Percentiles rank a stretch among this genome's conserved stretches.
These are phyloP conservation scores for Dinoponera quadriceps DNA, from an alignment of 1,140 invertebrate species.

Conservation along the genomic window DNA sequence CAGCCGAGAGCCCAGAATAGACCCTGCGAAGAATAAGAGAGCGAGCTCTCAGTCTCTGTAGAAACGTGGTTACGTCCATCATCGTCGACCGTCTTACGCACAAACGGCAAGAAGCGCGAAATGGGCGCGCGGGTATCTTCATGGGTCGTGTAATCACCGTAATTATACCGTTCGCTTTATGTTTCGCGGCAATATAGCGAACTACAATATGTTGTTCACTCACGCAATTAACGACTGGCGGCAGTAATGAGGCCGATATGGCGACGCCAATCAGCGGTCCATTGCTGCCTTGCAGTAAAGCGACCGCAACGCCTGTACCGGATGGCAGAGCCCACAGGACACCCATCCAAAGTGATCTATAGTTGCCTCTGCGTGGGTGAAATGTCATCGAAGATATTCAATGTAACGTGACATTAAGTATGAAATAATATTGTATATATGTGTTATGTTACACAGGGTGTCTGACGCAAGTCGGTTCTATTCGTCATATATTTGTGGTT, in stretches of 20 bases:
- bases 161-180: background rate
- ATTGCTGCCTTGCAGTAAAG: slow-evolving; percentile 93
- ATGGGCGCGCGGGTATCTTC: background rate
- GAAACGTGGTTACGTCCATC: background rate
- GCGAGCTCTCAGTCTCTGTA: background rate
- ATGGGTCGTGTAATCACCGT: background rate
- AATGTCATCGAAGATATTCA: background rate
- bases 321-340: slow-evolving; percentile 90
- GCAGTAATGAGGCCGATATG: slow-evolving; percentile 94
- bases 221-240: slow-evolving; percentile 95
- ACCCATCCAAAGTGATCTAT: slow-evolving; percentile 90
- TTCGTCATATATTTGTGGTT: no score
- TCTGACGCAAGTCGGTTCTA: no score
- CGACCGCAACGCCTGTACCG: slow-evolving; percentile 93
- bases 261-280: slow-evolving; percentile 95
- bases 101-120: background rate
- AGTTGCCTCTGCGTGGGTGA: slow-evolving; percentile 87
- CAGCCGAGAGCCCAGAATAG: slow-evolving; percentile 91
- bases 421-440: no score
- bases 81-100: background rate
- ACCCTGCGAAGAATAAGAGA: slow-evolving; percentile 86
- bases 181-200: slow-evolving; percentile 1
- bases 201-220: slow-evolving; percentile 77
- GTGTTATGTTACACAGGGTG: no score
- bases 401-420: background rate